Base-by-base conservation (phyloP, 2,888 invertebrate species). In the Carterocephalus palaemon region DNA sequence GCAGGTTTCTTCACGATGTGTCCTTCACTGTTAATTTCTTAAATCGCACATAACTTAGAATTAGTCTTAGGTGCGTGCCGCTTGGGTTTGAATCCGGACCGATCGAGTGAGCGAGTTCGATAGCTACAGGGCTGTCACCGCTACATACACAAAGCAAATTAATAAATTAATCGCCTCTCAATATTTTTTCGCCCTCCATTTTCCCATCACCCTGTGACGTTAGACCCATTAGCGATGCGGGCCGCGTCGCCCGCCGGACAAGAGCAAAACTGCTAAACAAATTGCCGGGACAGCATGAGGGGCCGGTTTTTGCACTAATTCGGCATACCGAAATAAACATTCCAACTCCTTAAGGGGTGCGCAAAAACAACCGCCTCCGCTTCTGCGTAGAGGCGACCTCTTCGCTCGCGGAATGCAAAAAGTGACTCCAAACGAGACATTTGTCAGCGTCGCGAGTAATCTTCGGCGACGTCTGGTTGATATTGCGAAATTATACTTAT, bases 291-390 rank as follows among this genome's bases (percentile, higher is more conserved):
- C 59, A 51, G 46, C 65, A 70, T 79, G 80, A 68, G 71, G 69
- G 73, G 64, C 70, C 56, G 64, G 71, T 86, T 86, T 86, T 86
- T 86, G 86, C 77, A 82, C 85, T 77, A 85, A 86, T 86, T 86
- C 86, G 85, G 85, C 85, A 86, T 86, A 75, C 86, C 86, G 80
- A 84, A 85, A 86, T 86, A 85, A 86, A 86, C 76, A 86, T 86
- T 76, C 85, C 85, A 61, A 68, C 78, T 78, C 84, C 82, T 74
- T 83, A 77, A 69, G 70, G 59, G 71, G 71, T 61, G 41, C 40
- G 62, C 70, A 77, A 80, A 79, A 82, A 80, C 64, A 52, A n/a
- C 23, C 4, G 20, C 58, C 59, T 59, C 61, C 64, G 68, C 67
- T 64, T 67, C 62, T 58, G 66, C 65, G 54, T 55, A 76, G 76